Percentiles rank a stretch among this genome's conserved stretches.
Conservation (phyloP, 2,888 invertebrate genomes). For the Cartodere bifasciata region DNA sequence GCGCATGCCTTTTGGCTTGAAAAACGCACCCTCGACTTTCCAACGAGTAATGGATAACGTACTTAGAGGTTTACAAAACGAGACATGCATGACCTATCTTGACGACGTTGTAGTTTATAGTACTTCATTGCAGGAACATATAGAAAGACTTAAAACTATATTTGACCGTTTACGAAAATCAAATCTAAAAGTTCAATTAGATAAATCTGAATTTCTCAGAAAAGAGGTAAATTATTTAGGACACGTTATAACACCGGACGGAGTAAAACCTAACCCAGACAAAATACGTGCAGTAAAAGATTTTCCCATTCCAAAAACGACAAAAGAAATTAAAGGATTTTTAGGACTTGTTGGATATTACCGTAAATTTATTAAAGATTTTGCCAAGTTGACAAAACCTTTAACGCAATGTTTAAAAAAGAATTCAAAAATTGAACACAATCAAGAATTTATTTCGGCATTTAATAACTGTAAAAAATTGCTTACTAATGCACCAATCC, state of each 20-base stretch:
- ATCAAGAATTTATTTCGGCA: constrained; percentile 2
- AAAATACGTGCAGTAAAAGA: constrained; percentile 6
- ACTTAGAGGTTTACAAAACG: no score
- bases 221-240: constrained; percentile 7
- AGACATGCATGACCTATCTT: no score
- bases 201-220: constrained; percentile 8
- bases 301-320: constrained; percentile 8
- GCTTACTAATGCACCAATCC: constrained; percentile 11
- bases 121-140: constrained; percentile 7
- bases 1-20: no score
- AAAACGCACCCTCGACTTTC: no score
- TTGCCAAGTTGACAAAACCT: constrained; percentile 12
- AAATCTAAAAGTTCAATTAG: constrained; percentile 9
- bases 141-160: constrained; percentile 1
- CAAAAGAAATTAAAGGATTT: constrained; percentile 8
- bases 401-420: constrained; percentile 11
- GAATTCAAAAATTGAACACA: constrained; percentile 3
- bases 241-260: constrained; percentile 9
- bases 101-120: no score
- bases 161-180: constrained; percentile 3
- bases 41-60: no score
- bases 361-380: constrained; percentile 10
- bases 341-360: constrained; percentile 7
- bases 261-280: constrained; percentile 9
- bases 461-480: constrained; percentile 9